Percentiles rank a stretch among this genome's conserved stretches.
Conservation (phyloP, 2,113 vertebrate species). For the Phylloscopus whistleri region DNA sequence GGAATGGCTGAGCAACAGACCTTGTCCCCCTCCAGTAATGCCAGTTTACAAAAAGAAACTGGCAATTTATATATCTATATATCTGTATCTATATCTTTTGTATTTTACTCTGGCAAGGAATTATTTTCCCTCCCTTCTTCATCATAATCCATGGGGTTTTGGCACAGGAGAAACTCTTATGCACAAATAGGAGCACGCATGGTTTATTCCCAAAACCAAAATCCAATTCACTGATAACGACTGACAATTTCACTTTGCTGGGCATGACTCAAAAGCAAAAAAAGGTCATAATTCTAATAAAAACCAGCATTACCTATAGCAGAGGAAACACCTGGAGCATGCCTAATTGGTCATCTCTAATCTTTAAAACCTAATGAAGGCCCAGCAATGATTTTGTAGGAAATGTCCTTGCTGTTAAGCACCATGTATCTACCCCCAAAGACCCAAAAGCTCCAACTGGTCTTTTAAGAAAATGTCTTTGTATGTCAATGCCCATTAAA, state of each 20-base stretch:
- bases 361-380: not conserved
- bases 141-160: not conserved
- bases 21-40: not conserved
- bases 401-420: not conserved
- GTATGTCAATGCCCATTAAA: not conserved
- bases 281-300: not conserved
- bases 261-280: not conserved
- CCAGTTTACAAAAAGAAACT: not conserved
- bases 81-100: not conserved
- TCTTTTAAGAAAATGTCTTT: not conserved
- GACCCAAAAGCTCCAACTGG: not conserved
- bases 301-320: not conserved
- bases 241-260: not conserved
- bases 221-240: not conserved
- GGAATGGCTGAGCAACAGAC: not conserved
- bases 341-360: not conserved
- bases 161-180: not conserved
- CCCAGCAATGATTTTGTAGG: not conserved
- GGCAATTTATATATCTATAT: not conserved
- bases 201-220: not conserved
- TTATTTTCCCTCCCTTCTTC: not conserved
- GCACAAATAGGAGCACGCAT: not conserved
- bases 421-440: not conserved
- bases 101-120: not conserved
- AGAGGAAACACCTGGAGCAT: not conserved